These are phyloP conservation scores for Micronycteris hirsuta DNA, from an alignment of 2,113 vertebrate genomes.

Conservation along the genomic window DNA sequence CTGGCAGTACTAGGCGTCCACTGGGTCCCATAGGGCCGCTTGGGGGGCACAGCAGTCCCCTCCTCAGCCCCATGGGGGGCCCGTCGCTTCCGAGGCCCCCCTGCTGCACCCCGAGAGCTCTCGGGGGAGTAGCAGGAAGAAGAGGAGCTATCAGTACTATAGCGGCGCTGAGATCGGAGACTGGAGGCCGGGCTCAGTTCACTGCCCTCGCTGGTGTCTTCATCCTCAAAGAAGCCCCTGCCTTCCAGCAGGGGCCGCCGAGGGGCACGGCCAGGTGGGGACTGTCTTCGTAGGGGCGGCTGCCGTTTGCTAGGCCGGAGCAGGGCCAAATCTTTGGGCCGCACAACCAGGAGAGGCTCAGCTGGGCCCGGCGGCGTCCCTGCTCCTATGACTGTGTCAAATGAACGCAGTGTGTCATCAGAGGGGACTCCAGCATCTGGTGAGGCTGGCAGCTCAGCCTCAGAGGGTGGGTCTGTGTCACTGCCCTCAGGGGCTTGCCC, in stretches of 20 bases:
- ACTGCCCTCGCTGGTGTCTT: constrained; percentile 85
- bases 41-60: constrained; percentile 74
- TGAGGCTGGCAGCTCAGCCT: constrained; percentile 67
- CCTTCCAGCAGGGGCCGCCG: constrained; percentile 84
- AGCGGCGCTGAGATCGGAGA: constrained; percentile 87
- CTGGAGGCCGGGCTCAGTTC: constrained; percentile 91
- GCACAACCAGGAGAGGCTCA: constrained; percentile 86
- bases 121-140: constrained; percentile 91
- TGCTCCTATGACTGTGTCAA: constrained; percentile 68
- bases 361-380: constrained; percentile 60
- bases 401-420: constrained; percentile 79
- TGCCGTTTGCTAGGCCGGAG: constrained; percentile 71
- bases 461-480: constrained; percentile 62
- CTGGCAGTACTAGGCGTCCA: constrained; percentile 90
- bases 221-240: constrained; percentile 89
- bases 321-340: constrained; percentile 90
- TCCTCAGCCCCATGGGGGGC: constrained; percentile 67
- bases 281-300: constrained; percentile 81
- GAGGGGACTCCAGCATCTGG: constrained; percentile 66
- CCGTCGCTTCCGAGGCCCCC: constrained; percentile 60
- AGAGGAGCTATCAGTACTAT: constrained; percentile 89
- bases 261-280: constrained; percentile 85
- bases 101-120: constrained; percentile 71
- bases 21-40: constrained; percentile 84
- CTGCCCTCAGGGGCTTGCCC: constrained; percentile 63